Conservation (phyloP, 1,140 invertebrate species). For the Drosophila persimilis region DNA sequence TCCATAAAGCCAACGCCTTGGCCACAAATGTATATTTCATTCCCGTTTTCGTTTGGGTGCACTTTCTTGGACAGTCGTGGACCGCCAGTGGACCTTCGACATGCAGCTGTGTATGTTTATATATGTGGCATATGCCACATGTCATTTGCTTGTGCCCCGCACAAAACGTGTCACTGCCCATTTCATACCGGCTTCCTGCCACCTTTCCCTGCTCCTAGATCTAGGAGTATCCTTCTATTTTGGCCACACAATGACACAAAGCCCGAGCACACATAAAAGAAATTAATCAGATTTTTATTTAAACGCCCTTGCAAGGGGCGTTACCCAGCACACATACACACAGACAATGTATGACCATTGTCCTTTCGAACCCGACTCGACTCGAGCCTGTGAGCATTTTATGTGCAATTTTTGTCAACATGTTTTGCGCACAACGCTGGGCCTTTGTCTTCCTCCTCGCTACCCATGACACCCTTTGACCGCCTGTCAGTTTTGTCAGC, state of each 20-base stretch:
- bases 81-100: constrained; percentile 57
- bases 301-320: constrained; percentile 63
- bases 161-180: constrained; percentile 72
- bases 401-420: constrained; percentile 80
- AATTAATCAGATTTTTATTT: constrained; percentile 82
- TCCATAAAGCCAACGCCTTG: constrained; percentile 2
- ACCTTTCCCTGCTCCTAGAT: constrained; percentile 44
- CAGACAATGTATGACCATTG: constrained; percentile 54
- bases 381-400: constrained; percentile 46
- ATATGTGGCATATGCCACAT: constrained; percentile 44
- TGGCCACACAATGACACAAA: constrained; percentile 66
- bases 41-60: neutral
- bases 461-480: constrained; percentile 17
- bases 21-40: neutral
- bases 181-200: constrained; percentile 65
- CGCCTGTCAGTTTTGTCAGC: constrained; percentile 69
- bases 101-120: constrained; percentile 53
- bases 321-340: constrained; percentile 22
- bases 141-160: constrained; percentile 54
- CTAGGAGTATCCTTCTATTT: constrained; percentile 10
- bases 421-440: constrained; percentile 55
- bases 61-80: constrained; percentile 47
- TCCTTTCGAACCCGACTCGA: constrained; percentile 49
- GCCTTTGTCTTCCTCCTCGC: constrained; percentile 23
- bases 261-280: constrained; percentile 70